Percentiles rank a stretch among this genome's conserved stretches.
phyloP scores from a whole-genome alignment of 2,113 vertebrate species.

The Corynorhinus townsendii region DNA sequence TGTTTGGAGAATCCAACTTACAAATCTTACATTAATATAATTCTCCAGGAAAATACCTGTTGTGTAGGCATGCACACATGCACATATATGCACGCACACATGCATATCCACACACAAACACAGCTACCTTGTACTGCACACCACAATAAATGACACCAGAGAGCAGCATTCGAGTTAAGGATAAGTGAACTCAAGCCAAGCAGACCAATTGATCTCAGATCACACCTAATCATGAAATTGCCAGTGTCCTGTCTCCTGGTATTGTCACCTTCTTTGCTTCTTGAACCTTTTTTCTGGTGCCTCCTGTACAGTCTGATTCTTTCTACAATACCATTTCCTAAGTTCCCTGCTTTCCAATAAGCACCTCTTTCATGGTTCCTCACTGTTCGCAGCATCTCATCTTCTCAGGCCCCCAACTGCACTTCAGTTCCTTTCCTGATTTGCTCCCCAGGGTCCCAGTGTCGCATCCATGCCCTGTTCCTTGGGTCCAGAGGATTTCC shows the following conservation, averaged over 20 bases:
- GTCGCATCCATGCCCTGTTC: background rate
- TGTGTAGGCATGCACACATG: background rate
- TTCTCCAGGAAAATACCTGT: background rate
- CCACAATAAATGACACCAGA: background rate
- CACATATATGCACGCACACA: background rate
- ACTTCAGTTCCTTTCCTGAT: background rate
- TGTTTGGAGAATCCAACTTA: background rate
- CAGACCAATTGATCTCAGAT: background rate
- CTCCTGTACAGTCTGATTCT: background rate
- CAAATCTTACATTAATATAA: background rate
- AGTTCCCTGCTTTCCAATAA: background rate
- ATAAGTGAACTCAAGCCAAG: constrained; percentile 1
- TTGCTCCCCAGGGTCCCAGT: background rate
- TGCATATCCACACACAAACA: background rate
- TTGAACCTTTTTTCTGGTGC: background rate
- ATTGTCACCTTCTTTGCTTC: background rate
- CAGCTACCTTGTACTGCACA: background rate
- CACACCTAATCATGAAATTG: background rate
- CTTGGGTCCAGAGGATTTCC: background rate
- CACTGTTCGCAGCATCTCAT: background rate
- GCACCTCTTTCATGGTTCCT: background rate
- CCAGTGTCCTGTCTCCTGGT: background rate
- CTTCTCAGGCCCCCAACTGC: background rate
- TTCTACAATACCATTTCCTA: background rate
- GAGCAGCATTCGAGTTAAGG: background rate